These are phyloP conservation scores for Drosophila antonietae DNA, from an alignment of 2,888 invertebrate species.

Conservation along the genomic window DNA sequence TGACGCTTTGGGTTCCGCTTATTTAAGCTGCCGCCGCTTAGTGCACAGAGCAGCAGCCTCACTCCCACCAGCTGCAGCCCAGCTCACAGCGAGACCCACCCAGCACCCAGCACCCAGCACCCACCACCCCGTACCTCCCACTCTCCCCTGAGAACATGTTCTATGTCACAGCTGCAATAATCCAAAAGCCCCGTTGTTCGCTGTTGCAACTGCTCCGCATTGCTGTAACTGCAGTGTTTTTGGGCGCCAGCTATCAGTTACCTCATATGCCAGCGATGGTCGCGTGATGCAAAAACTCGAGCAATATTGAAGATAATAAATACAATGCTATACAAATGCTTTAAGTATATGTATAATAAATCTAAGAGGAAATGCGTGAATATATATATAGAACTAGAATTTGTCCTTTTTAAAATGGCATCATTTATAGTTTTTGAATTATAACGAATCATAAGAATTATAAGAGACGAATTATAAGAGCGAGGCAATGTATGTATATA, in stretches of 20 bases:
- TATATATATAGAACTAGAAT: too few relatives aligned
- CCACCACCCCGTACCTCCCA: neutral
- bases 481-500: too few relatives aligned
- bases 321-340: neutral
- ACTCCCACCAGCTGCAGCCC: conserved; percentile 1
- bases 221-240: conserved; percentile 20
- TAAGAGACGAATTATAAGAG: too few relatives aligned
- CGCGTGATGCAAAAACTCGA: conserved; percentile 9
- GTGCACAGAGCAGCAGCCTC: conserved; percentile 23
- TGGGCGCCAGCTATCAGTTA: conserved; percentile 38
- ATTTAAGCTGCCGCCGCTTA: conserved; percentile 41
- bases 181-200: conserved; percentile 45
- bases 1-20: conserved; percentile 61
- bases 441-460: too few relatives aligned
- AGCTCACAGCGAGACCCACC: neutral
- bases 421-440: too few relatives aligned
- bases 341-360: neutral
- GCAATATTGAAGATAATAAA: neutral
- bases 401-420: too few relatives aligned
- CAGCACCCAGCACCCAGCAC: neutral
- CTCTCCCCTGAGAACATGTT: conserved; percentile 8
- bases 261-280: conserved; percentile 28
- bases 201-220: conserved; percentile 34
- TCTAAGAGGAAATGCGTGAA: neutral
- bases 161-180: conserved; percentile 48